Base-by-base conservation (phyloP, 2,113 vertebrate genomes). In the Motacilla alba region DNA sequence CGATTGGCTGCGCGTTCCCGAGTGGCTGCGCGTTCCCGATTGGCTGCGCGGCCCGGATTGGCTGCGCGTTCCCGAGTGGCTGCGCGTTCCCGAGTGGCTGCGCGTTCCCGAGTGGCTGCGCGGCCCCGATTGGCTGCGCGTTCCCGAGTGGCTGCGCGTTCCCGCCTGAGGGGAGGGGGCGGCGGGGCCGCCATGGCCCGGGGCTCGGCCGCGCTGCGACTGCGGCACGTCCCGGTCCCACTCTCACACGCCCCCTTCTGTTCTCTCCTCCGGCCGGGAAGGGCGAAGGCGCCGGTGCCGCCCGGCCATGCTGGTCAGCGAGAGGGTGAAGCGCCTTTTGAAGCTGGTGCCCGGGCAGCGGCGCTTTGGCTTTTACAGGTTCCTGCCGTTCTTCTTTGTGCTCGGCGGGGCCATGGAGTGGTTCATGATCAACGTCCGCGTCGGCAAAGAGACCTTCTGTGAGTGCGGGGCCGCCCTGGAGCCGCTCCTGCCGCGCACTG, bases 321-420 rank as follows among this genome's bases (percentile, higher is more conserved):
- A 7, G 37, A 72, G 53, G 37, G 0, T 95, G 93, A 90, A 64
- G 83, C 53, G 80, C 49, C 49, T 96, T 15, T 28, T 95, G 83
- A n/a, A 7, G 68, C 5, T 90, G 43, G 89, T 96, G 76, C 96
- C 96, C 3, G 96, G 96, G 76, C 15, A 83, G 87, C 67, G 20
- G 83, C 96, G 94, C 64, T 90, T 96, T 63, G 94, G 94, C 46
- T 79, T 53, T 3, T 96, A 96, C 87, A 52, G 96, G 31, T 95
- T 96, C 87, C 93, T 96, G 83, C 96, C 96, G 6, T 94, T 96
- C 89, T 96, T 96, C 83, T 96, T 96, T 52, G 59, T 95, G n/a
- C 96, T 96, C 59, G 96, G 96, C n/a, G 96, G 93, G 27, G 93
- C 95, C 6, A 95, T 96, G 96, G 96, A 96, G 73, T 96, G 96